Evolutionary conservation across 2,888 invertebrate genomes (phyloP).

Genomic region (Ectemnius lituratus): DNA sequence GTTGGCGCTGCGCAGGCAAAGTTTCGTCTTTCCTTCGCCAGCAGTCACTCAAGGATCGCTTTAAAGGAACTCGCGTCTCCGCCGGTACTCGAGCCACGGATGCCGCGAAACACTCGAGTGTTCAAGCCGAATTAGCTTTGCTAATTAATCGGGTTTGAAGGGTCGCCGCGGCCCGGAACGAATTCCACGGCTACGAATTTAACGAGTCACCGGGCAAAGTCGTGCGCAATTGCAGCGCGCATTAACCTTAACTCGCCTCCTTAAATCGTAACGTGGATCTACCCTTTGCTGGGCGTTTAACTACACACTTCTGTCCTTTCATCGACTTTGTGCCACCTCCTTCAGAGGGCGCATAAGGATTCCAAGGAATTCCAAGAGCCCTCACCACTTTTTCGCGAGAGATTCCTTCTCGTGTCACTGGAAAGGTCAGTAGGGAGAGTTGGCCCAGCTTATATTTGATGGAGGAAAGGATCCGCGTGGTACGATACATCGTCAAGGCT

Average conservation of each 20-base stretch:
- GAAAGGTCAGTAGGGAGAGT: not conserved
- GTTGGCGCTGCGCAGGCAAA: not conserved
- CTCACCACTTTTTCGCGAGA: not conserved
- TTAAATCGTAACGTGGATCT: slow-evolving; percentile 1
- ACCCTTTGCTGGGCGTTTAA: not conserved
- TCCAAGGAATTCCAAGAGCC: not conserved
- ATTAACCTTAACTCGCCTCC: slow-evolving; percentile 2
- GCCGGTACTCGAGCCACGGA: not conserved
- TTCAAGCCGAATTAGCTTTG: slow-evolving; percentile 4
- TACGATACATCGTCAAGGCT: slow-evolving; percentile 14
- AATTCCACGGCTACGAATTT: slow-evolving; percentile 3
- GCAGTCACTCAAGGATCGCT: not conserved
- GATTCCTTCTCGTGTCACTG: not conserved
- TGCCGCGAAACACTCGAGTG: not conserved
- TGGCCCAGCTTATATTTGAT: not conserved
- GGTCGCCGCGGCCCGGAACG: not conserved
- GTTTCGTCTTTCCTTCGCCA: slow-evolving; percentile 2
- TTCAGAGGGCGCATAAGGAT: not conserved
- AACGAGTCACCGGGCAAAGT: not conserved
- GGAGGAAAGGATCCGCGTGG: slow-evolving; percentile 18
- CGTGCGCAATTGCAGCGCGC: not conserved
- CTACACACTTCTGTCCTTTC: not conserved
- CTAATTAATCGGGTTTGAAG: slow-evolving; percentile 9
- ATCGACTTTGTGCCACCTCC: not conserved
- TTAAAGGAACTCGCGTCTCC: not conserved